Percentiles rank a stretch among this genome's conserved stretches.
phyloP scores from a whole-genome alignment of 2,888 invertebrate genomes.

The Acrobasis consociella region DNA sequence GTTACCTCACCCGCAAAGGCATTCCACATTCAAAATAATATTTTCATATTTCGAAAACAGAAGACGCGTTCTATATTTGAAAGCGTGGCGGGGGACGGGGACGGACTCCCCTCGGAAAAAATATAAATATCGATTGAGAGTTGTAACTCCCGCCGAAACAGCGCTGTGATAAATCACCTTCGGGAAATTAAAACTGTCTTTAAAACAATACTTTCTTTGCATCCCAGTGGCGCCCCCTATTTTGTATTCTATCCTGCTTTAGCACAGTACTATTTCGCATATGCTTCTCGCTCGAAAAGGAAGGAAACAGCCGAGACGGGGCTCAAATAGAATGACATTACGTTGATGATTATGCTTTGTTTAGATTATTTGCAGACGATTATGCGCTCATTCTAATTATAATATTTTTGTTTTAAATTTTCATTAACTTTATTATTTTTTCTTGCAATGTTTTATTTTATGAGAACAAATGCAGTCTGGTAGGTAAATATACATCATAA shows the following conservation, averaged over 20 bases:
- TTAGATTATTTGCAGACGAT: slow-evolving; percentile 35
- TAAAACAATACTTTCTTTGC: slow-evolving; percentile 78
- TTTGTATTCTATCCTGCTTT: slow-evolving; percentile 36
- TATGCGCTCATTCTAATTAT: slow-evolving; percentile 28
- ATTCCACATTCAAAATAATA: slow-evolving; percentile 68
- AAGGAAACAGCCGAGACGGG: slow-evolving; percentile 30
- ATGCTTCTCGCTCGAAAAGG: slow-evolving; percentile 27
- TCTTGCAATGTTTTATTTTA: not conserved
- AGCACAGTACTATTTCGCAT: slow-evolving; percentile 25
- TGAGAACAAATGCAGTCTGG: not conserved
- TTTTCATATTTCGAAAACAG: slow-evolving; percentile 62
- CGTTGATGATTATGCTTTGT: slow-evolving; percentile 33
- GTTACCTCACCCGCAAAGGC: slow-evolving; percentile 73
- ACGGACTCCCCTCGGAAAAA: slow-evolving; percentile 62
- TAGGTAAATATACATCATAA: too few species aligned
- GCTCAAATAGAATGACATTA: slow-evolving; percentile 34
- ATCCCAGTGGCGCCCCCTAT: slow-evolving; percentile 52
- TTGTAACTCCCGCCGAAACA: slow-evolving; percentile 50
- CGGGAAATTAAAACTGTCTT: slow-evolving; percentile 83
- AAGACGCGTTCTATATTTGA: slow-evolving; percentile 73
- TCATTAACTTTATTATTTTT: not conserved
- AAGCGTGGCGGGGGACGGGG: slow-evolving; percentile 75
- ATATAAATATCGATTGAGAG: slow-evolving; percentile 59
- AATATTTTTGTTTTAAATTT: slow-evolving; percentile 11
- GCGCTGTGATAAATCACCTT: slow-evolving; percentile 79